phyloP scores from a whole-genome alignment of 2,888 invertebrate species.

The Amblyjoppa proteus region DNA sequence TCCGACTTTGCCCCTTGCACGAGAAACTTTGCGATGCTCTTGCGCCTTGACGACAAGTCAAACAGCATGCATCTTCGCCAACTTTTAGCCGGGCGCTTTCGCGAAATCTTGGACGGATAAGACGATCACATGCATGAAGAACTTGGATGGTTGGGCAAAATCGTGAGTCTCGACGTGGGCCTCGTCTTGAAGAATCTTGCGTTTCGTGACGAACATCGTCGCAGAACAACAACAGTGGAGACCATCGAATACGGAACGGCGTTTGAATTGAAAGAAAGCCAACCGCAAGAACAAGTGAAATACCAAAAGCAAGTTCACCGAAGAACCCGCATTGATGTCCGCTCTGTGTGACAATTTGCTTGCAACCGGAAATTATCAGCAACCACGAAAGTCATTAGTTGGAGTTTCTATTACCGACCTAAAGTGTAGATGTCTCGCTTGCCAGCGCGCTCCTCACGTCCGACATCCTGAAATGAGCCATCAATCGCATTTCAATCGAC shows the following conservation, averaged over 20 bases:
- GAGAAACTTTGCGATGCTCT: conserved; percentile 31
- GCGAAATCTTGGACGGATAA: conserved; percentile 28
- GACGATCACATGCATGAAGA: conserved; percentile 41
- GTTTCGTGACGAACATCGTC: background rate
- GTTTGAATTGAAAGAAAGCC: background rate
- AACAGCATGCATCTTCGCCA: conserved; percentile 41
- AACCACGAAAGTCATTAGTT: too few relatives aligned
- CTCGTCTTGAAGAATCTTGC: background rate
- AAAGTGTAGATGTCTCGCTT: background rate
- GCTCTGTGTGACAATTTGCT: too few relatives aligned
- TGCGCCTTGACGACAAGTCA: conserved; percentile 36
- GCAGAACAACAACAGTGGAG: too few relatives aligned
- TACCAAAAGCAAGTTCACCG: background rate
- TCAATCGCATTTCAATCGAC: conserved; percentile 16
- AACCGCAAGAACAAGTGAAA: background rate
- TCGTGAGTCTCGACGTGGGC: background rate
- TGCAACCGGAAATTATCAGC: too few relatives aligned
- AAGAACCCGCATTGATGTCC: too few relatives aligned
- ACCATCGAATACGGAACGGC: too few relatives aligned
- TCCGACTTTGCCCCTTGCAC: conserved; percentile 22
- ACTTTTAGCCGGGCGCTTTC: background rate
- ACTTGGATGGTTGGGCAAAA: conserved; percentile 1
- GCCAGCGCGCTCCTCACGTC: background rate
- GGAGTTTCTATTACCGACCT: too few relatives aligned
- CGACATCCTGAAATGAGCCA: background rate